Conservation (phyloP, 23 tunicate species). For the Halocynthia roretzi region DNA sequence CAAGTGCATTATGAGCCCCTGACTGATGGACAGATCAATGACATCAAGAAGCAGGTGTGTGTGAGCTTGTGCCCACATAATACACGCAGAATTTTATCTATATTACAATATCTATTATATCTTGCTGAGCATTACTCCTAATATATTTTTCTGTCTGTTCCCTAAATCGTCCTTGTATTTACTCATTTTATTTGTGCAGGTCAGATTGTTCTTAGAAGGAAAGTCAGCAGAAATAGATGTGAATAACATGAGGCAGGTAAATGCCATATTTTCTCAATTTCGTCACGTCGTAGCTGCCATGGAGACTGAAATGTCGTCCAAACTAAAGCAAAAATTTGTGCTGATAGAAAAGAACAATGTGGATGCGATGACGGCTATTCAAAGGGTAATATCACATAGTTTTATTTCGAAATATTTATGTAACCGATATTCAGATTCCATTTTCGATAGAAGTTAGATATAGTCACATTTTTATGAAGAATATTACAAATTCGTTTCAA, state of each 20-base stretch:
- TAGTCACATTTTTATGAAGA: no score
- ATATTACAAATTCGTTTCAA: background rate
- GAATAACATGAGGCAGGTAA: conserved; percentile 48
- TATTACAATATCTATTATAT: background rate
- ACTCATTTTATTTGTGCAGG: conserved; percentile 22
- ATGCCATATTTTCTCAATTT: conserved; percentile 71
- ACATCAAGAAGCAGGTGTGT: conserved; percentile 66
- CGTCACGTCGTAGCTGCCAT: conserved; percentile 63
- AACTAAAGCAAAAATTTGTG: conserved; percentile 49
- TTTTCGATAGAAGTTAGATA: no score
- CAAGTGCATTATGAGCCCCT: conserved; percentile 57
- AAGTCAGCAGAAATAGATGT: conserved; percentile 78
- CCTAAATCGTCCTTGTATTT: background rate
- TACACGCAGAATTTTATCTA: no score
- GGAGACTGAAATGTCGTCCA: conserved; percentile 49
- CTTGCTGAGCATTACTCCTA: background rate
- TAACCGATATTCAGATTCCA: background rate
- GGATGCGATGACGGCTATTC: conserved; percentile 60
- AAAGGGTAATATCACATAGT: conserved; percentile 29
- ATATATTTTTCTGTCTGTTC: background rate
- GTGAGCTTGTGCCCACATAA: background rate
- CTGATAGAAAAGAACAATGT: conserved; percentile 68
- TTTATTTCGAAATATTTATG: background rate
- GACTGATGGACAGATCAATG: conserved; percentile 64
- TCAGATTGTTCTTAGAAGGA: conserved; percentile 72